Evolutionary conservation across 2,888 invertebrate species (phyloP).

Genomic region (Allophyes oxyacanthae): DNA sequence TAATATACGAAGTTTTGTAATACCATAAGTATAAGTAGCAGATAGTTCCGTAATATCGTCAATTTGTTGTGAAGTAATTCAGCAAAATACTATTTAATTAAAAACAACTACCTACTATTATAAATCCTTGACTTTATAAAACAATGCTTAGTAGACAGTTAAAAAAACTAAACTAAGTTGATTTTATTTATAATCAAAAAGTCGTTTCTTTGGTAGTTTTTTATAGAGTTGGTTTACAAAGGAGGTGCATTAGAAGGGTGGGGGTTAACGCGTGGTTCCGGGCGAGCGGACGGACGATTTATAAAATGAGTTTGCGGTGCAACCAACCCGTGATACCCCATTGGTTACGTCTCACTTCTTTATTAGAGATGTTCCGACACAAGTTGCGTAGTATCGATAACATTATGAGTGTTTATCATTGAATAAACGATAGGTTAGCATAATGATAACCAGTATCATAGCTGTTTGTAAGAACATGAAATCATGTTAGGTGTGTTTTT

Average conservation of each 20-base stretch:
- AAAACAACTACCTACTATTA: too few relatives aligned
- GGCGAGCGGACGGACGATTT: constrained; percentile 84
- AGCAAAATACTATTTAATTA: too few relatives aligned
- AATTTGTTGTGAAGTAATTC: too few relatives aligned
- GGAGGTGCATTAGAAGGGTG: constrained; percentile 78
- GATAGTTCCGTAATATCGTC: too few relatives aligned
- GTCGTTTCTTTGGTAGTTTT: constrained; percentile 43
- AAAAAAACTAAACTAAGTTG: constrained; percentile 8
- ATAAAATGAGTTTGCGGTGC: constrained; percentile 89
- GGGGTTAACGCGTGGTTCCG: constrained; percentile 86
- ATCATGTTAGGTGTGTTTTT: too few relatives aligned
- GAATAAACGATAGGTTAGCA: too few relatives aligned
- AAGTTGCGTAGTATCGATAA: constrained; percentile 50
- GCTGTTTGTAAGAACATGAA: too few relatives aligned
- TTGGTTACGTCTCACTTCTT: constrained; percentile 89
- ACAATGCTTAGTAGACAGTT: neutral
- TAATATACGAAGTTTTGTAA: too few relatives aligned
- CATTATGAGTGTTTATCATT: constrained; percentile 13
- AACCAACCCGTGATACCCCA: constrained; percentile 87
- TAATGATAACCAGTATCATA: too few relatives aligned
- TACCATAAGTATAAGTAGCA: too few relatives aligned
- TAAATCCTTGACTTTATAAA: neutral
- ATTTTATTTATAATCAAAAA: constrained; percentile 30
- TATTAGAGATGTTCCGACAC: constrained; percentile 66
- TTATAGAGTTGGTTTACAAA: constrained; percentile 64